Evolutionary conservation across 2,113 vertebrate genomes (phyloP).

Genomic region (Sinocyclocheilus maitianheensis): DNA sequence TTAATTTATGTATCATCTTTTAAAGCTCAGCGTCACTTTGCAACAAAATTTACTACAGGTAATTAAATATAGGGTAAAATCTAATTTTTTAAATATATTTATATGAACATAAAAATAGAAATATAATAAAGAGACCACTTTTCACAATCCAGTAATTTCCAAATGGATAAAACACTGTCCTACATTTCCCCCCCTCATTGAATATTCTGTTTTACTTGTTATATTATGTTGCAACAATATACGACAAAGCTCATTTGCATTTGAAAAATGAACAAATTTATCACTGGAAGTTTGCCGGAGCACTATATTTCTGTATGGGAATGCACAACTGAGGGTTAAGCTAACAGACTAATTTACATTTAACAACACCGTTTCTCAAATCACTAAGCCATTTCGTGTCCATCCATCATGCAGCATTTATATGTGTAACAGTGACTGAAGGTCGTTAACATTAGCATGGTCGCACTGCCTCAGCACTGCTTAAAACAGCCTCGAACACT

Average conservation of each 20-base stretch:
- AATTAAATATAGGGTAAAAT: background rate
- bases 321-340: conserved; percentile 15
- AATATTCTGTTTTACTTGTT: background rate
- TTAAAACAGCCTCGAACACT: background rate
- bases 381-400: background rate
- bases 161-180: background rate
- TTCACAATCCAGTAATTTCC: background rate
- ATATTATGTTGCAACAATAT: background rate
- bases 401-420: conserved; percentile 35
- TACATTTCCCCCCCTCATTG: background rate
- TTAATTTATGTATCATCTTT: background rate
- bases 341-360: conserved; percentile 30
- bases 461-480: background rate
- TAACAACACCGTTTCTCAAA: conserved; percentile 19
- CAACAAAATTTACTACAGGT: background rate
- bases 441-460: background rate
- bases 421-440: conserved; percentile 26
- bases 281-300: background rate
- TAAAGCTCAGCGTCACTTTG: background rate
- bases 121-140: background rate
- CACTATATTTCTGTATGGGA: background rate
- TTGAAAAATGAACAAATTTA: background rate
- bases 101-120: background rate
- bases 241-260: conserved; percentile 21
- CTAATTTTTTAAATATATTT: background rate